phyloP scores from a whole-genome alignment of 1,140 invertebrate genomes.

The Zaprionus camerounensis region DNA sequence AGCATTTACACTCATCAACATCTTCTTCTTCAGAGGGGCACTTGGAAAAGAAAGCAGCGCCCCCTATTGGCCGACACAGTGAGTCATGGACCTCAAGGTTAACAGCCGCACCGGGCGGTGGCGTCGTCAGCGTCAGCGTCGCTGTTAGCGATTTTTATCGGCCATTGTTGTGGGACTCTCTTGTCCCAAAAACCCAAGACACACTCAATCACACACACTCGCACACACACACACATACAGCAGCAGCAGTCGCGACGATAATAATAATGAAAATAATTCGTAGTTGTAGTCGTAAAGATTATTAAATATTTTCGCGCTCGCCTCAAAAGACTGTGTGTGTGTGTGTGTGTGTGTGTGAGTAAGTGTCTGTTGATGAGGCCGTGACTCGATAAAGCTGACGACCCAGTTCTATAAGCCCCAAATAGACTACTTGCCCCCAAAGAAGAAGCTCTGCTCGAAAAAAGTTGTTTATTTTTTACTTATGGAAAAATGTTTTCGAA shows the following conservation, averaged over 20 bases:
- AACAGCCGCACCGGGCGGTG: constrained; percentile 62
- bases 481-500: background rate
- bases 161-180: constrained; percentile 54
- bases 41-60: constrained; percentile 65
- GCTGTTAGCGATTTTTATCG: constrained; percentile 72
- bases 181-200: constrained; percentile 29
- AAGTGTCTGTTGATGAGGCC: constrained; percentile 19
- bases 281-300: constrained; percentile 74
- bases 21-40: background rate
- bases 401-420: constrained; percentile 53
- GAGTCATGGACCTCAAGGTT: constrained; percentile 82
- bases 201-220: constrained; percentile 27
- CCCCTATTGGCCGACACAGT: constrained; percentile 48
- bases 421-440: background rate
- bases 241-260: constrained; percentile 43
- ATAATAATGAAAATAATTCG: constrained; percentile 79
- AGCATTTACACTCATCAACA: constrained; percentile 60
- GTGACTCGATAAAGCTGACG: constrained; percentile 55
- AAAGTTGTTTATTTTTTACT: constrained; percentile 5
- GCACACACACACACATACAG: constrained; percentile 22
- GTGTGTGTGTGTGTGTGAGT: background rate
- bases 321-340: constrained; percentile 30
- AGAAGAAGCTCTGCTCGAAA: background rate
- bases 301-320: constrained; percentile 67
- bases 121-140: constrained; percentile 1